Percentiles rank a stretch among this genome's conserved stretches.
These are phyloP conservation scores for Neelides sp. DNA, from an alignment of 1,140 invertebrate genomes.

Conservation along the genomic window DNA sequence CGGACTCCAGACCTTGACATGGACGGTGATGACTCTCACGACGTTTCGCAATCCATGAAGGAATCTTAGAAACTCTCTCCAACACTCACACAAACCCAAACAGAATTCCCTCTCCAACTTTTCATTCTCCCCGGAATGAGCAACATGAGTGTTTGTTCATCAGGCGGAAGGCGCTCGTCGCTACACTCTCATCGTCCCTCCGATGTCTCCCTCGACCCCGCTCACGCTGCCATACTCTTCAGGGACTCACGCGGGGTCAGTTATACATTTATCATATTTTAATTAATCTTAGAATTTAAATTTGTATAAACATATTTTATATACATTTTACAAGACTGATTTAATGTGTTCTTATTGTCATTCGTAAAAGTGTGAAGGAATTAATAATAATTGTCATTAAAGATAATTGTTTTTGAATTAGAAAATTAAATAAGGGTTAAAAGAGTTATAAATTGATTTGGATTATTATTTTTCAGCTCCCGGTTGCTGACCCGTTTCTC, in stretches of 20 bases:
- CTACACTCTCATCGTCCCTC: conserved; percentile 46
- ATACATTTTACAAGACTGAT: not conserved
- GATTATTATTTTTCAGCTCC: conserved; percentile 55
- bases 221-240: conserved; percentile 75
- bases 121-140: conserved; percentile 2
- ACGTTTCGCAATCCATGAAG: no score
- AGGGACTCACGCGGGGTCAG: conserved; percentile 77
- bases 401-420: no score
- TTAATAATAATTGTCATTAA: no score
- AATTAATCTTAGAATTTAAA: not conserved
- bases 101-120: conserved; percentile 4
- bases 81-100: no score
- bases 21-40: no score
- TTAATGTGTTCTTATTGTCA: not conserved
- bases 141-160: conserved; percentile 9
- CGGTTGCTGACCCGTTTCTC: conserved; percentile 73
- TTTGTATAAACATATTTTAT: not conserved
- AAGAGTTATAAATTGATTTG: conserved; percentile 11
- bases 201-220: conserved; percentile 55
- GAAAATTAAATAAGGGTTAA: no score
- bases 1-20: no score
- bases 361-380: no score
- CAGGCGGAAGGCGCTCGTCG: conserved; percentile 23
- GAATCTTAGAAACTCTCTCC: no score
- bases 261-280: conserved; percentile 29